Conservation (phyloP, 2,113 vertebrate species). For the Syngnathus scovelli region DNA sequence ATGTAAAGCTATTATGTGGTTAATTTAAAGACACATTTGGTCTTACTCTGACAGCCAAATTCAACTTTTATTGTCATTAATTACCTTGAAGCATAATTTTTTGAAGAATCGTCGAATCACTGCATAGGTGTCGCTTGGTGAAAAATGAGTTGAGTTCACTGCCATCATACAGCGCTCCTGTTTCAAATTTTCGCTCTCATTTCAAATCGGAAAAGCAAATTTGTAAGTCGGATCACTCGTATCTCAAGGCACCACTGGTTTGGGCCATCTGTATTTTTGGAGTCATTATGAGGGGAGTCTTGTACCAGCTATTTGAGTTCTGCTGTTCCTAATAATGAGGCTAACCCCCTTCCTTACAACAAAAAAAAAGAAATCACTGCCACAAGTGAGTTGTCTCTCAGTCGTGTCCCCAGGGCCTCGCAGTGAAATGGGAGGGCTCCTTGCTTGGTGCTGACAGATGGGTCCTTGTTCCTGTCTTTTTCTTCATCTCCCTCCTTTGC, state of each 20-base stretch:
- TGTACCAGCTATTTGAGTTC: slow-evolving; percentile 29
- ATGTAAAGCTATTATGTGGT: background rate
- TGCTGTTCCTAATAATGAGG: slow-evolving; percentile 37
- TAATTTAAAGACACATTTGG: background rate
- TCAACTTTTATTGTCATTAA: background rate
- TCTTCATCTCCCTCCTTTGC: slow-evolving; percentile 60
- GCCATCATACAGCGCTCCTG: background rate
- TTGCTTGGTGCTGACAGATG: slow-evolving; percentile 74
- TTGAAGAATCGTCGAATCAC: background rate
- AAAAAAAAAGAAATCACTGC: slow-evolving; percentile 52
- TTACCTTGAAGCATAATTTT: background rate
- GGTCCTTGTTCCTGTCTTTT: slow-evolving; percentile 77
- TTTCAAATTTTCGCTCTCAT: background rate
- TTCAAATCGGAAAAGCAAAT: background rate
- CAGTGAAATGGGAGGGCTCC: slow-evolving; percentile 69
- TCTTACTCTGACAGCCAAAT: background rate
- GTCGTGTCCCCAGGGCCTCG: slow-evolving; percentile 63
- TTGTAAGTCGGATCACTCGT: background rate
- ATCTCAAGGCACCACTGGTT: background rate
- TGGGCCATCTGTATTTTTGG: too few species aligned
- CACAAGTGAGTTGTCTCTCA: slow-evolving; percentile 78
- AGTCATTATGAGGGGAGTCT: slow-evolving; percentile 15
- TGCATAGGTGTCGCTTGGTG: background rate
- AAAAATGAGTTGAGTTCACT: background rate
- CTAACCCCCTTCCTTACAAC: slow-evolving; percentile 37